Percentiles rank a stretch among this genome's conserved stretches.
phyloP scores from a whole-genome alignment of 2,797 vertebrate species.

The Falco concolor region DNA sequence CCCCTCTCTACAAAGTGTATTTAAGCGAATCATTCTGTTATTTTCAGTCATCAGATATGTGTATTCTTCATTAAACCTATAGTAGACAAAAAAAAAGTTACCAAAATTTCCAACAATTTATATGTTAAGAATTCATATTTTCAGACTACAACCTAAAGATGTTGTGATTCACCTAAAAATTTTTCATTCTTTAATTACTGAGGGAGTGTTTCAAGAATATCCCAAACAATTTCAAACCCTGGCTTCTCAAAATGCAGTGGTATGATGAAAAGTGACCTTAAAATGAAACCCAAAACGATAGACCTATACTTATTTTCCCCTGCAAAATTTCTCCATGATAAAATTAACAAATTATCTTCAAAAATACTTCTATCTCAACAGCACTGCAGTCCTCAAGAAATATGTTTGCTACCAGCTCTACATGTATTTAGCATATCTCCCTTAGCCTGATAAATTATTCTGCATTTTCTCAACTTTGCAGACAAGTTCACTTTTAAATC shows the following conservation, averaged over 20 bases:
- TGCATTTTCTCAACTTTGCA: background rate
- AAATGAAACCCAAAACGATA: background rate
- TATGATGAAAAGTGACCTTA: background rate
- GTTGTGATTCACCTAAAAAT: background rate
- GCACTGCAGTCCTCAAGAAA: background rate
- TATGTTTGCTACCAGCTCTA: background rate
- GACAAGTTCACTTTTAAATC: background rate
- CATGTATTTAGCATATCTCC: background rate
- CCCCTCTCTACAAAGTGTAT: too few species aligned
- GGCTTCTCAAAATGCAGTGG: background rate
- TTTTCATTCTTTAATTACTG: background rate
- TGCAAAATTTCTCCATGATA: background rate
- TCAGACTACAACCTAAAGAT: background rate
- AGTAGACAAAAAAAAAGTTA: background rate
- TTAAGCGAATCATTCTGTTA: fast-evolving
- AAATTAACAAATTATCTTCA: background rate
- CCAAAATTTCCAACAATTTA: fast-evolving
- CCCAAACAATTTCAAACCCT: background rate
- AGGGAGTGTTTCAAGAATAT: background rate
- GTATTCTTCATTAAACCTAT: background rate
- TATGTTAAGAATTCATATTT: background rate
- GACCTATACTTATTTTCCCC: background rate
- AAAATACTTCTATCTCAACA: background rate
- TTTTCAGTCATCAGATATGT: fast-evolving
- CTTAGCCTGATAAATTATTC: background rate